These are phyloP conservation scores for Sternotherus odoratus DNA, from an alignment of 2,797 vertebrate genomes.

Conservation along the genomic window DNA sequence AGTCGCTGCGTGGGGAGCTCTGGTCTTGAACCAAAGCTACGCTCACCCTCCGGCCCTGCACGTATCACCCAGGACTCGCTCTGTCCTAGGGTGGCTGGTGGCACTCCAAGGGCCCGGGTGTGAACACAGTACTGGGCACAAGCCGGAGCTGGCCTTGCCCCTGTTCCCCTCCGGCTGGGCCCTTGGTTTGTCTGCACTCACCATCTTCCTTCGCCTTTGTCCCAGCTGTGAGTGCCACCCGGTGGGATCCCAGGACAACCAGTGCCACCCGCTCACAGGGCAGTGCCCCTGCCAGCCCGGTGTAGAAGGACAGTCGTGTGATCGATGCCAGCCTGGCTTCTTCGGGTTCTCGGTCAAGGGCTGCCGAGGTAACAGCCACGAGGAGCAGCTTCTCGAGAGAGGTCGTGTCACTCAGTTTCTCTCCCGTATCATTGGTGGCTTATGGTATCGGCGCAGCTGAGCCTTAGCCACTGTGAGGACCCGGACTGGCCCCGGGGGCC, in stretches of 20 bases:
- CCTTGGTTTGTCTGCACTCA: not conserved
- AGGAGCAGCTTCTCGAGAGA: accelerated
- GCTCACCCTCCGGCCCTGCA: not conserved
- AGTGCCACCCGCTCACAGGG: conserved; percentile 87
- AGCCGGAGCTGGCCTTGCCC: not conserved
- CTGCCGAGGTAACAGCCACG: conserved; percentile 84
- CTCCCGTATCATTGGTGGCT: not conserved
- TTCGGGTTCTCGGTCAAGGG: conserved; percentile 92
- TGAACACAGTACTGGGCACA: not conserved
- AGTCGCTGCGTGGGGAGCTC: not conserved
- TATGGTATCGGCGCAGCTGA: not conserved
- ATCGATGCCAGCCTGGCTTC: conserved; percentile 87
- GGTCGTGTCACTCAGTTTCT: not conserved
- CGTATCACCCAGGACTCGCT: not conserved
- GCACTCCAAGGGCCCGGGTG: not conserved
- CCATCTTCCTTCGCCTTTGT: not conserved
- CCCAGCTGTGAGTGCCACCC: conserved; percentile 90
- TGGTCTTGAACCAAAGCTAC: not conserved
- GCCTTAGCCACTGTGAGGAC: not conserved
- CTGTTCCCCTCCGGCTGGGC: accelerated
- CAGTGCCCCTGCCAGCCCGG: conserved; percentile 89
- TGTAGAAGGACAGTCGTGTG: conserved; percentile 84
- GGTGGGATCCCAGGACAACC: conserved; percentile 81
- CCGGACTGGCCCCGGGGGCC: not conserved
- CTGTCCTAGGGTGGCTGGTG: not conserved